Base-by-base conservation (phyloP, 1,140 invertebrate genomes). In the Cotesia typhae region DNA sequence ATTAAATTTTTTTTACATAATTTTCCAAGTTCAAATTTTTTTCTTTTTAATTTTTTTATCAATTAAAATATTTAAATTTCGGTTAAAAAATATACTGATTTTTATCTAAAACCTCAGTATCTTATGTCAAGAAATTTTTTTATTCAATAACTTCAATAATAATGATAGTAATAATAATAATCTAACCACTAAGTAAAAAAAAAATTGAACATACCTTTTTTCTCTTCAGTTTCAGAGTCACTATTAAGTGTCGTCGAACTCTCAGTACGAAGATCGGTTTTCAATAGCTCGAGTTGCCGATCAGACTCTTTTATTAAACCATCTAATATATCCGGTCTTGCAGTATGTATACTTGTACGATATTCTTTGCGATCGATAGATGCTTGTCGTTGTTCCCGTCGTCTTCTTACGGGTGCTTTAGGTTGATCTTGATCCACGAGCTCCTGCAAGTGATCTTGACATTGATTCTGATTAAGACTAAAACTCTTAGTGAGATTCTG, bases 221-320 rank as follows among this genome's bases (percentile, higher is more conserved):
- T 76, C 10, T 84, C 84, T 72, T 85, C 84, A 73, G 77, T 80
- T 53, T 85, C 83, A 3, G 84, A 85, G 59, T 81, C 81, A 4
- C 81, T 75, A 14, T 85, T 83, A 80, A 78, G 59, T 77, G 76
- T 70, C 74, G 73, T 81, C 80, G 84, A 47, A 36, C 73, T 77
- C 14, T 69, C 75, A 35, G 52, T 69, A 60, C 10, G 51, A 7
- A 81, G 66, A 70, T 85, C 83, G 1, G 63, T 71, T 36, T 79
- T 78, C 55, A 84, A 67, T 35, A 83, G 75, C 20, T 79, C 79
- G 72, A 84, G 36, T 63, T 84, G 82, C 52, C 66, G 70, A 38
- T 85, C 79, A n/a, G 80, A 80, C 53, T 85, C 84, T 53, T 81
- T 82, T 20, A 85, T 36, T 2, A 85, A 64, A 9, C 84, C 83